Evolutionary conservation across 2,113 vertebrate genomes (phyloP), one percentile per base, ranked within the genome.

Genomic region (Nycticorax nycticorax): DNA sequence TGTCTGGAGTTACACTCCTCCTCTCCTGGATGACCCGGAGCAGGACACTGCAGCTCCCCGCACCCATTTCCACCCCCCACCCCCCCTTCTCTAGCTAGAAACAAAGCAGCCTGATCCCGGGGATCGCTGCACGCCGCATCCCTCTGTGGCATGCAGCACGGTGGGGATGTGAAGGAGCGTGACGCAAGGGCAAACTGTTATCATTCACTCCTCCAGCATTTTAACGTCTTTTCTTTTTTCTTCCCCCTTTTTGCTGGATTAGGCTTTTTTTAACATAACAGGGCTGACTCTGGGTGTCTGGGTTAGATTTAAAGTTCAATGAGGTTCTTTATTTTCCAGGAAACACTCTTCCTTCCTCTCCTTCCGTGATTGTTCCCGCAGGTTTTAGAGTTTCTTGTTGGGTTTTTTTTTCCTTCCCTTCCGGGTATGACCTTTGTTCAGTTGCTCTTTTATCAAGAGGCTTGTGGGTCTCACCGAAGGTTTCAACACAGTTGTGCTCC

Each of bases 321-420:
- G 45, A 95, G 71, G 89, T 88, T 92, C 84, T 66, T 92, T 96
- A 94, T 89, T 95, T 97, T 92, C 77, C 89, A 89, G 94, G 95
- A 95, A 95, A 94, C 81, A 15, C 77, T 95, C 77, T 95, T 97
- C 92, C 96, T 97, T 96, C 95, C 96, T 94, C 64, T 86, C 56
- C 84, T 79, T 89, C 69, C 5, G 3, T 62, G 69, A 87, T 50
- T 96, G 80, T 91, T 93, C 91, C 91, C 92, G 67, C 41, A 85
- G 91, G 66, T 87, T 79, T 89, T 73, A 69, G 60, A 59, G 52
- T 81, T 95, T 92, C 56, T 73, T 85, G 10, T 22, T 66, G 24
- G 7, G 8, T 5, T 1, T 2, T 39, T 92, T 84, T 63, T 85
- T 41, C 39, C 20, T 75, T 64, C 23, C 13, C 66, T 78, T 90